Evolutionary conservation across 2,797 vertebrate species (phyloP), one percentile per base, ranked within the genome.

Genomic region (Nannoperca australis): DNA sequence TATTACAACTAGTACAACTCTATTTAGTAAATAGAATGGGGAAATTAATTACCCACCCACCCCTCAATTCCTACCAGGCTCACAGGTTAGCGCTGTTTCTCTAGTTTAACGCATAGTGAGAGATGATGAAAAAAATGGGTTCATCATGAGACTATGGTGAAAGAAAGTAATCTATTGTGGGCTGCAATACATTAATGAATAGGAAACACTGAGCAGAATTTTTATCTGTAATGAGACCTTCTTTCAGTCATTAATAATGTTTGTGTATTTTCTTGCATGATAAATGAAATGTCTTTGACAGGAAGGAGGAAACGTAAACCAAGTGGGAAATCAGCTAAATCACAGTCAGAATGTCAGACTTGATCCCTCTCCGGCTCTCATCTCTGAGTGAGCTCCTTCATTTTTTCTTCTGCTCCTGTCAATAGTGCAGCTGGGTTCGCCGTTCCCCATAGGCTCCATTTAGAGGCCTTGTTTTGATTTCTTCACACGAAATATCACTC

Each of bases 391-490:
- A 74, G 34, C 61, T 34, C 65, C 66, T 36, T 71, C 60, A 1
- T 53, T 67, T 74, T 64, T 51, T 56, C 63, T 61, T 27, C 78
- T 40, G 3, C 76, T 72, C 22, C 63, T 78, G 83, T 89, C 85
- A 76, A 74, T 84, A 73, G 64, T 82, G 64, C 80, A 83, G 77
- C 77, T 73, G 78, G 67, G 70, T 84, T 38, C 85, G 74, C 70
- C 2, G 0, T 60, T 79, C 82, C 87, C 72, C 69, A 63, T 47
- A 53, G 85, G 81, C 82, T 87, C 73, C 78, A 82, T 84, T 87
- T 71, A 75, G 67, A 88, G 70, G 54, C 51, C 79, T 76, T 91
- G 88, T 91, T 89, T 91, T 85, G 79, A 90, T 93, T 89, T 89
- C 79, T 55, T 78, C 81, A 81, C 81, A 86, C 78, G 84, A 86